A percentile compares a stretch with the other conserved stretches of the same genome.
Conservation (phyloP, 37 sponge, comb jelly and placozoan species). For the Mnemiopsis leidyi region DNA sequence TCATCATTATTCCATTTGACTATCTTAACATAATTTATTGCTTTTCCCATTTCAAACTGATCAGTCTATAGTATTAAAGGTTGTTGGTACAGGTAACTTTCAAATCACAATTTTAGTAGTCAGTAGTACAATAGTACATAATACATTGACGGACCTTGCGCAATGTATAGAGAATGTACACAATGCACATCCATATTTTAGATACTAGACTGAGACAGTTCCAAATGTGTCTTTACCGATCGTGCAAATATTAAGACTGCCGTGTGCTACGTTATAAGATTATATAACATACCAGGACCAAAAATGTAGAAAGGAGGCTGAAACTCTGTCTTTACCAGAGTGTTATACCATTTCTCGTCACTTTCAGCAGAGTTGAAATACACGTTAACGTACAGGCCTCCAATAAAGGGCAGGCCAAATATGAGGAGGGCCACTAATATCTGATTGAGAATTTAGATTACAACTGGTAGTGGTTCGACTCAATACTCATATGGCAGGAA, state of each 20-base stretch:
- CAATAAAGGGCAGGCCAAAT: neutral
- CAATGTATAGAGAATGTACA: no score
- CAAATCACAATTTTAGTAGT: neutral
- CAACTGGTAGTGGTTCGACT: neutral
- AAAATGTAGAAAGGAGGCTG: constrained; percentile 11
- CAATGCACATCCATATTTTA: no score
- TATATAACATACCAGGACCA: neutral
- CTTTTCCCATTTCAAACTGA: no score
- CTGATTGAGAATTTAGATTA: neutral
- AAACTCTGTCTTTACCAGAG: neutral
- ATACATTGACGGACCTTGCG: neutral
- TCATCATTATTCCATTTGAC: neutral
- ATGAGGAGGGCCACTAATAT: neutral
- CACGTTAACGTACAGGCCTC: constrained; percentile 1
- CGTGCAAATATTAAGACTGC: neutral
- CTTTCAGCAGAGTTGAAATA: constrained; percentile 18
- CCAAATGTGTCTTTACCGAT: no score
- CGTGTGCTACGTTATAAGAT: neutral
- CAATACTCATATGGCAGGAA: no score
- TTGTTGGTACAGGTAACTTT: neutral
- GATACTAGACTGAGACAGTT: no score
- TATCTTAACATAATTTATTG: no score
- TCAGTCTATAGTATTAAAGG: neutral
- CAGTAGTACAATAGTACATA: neutral
- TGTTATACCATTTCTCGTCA: constrained; percentile 8